Evolutionary conservation across 2,797 vertebrate species (phyloP).

Genomic region (Ctenopoma multispine): DNA sequence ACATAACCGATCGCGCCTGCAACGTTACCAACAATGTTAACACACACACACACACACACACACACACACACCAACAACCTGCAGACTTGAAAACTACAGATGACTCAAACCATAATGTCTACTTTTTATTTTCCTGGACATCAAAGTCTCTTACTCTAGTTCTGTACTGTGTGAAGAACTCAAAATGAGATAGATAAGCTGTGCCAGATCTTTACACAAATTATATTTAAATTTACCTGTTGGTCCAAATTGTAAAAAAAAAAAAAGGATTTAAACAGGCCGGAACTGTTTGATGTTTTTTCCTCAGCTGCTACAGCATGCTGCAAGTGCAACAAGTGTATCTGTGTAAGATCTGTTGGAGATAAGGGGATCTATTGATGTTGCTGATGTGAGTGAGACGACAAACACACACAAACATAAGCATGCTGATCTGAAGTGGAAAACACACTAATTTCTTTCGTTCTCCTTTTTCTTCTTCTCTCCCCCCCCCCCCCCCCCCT

Average conservation of each 20-base stretch:
- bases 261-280: background rate
- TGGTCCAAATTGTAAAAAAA: background rate
- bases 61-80: no score
- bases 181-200: background rate
- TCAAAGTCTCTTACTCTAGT: background rate
- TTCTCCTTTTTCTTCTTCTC: no score
- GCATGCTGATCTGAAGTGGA: slow-evolving; percentile 34
- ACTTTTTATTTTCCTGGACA: background rate
- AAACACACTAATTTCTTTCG: slow-evolving; percentile 3
- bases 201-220: background rate
- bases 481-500: no score
- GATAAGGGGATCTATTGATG: slow-evolving; percentile 42
- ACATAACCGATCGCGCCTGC: slow-evolving; percentile 33
- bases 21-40: slow-evolving; percentile 2
- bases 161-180: background rate
- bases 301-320: background rate
- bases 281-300: background rate
- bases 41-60: background rate
- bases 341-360: slow-evolving; percentile 27
- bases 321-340: slow-evolving; percentile 2
- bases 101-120: slow-evolving; percentile 8
- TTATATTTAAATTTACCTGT: background rate
- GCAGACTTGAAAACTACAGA: background rate
- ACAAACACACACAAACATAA: slow-evolving; percentile 30
- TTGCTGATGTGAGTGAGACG: slow-evolving; percentile 43